Evolutionary conservation across 2,888 invertebrate species (phyloP).

Genomic region (Acronicta alni): DNA sequence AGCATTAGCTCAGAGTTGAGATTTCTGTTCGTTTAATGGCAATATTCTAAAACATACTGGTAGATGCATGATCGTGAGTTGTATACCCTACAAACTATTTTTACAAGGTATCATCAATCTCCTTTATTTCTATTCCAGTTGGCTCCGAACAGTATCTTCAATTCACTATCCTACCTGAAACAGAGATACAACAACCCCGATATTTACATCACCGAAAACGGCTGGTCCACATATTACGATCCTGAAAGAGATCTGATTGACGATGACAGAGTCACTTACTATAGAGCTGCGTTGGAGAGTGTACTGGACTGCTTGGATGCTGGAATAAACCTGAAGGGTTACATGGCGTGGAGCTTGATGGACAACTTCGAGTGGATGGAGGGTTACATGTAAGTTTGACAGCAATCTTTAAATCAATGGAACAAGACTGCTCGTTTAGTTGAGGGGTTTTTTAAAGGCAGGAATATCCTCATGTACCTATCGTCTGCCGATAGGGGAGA

Average conservation of each 20-base stretch:
- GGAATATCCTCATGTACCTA: too few species aligned
- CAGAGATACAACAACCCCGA: slow-evolving; percentile 83
- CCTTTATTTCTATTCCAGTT: slow-evolving; percentile 63
- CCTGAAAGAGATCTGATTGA: slow-evolving; percentile 74
- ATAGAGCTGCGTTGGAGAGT: slow-evolving; percentile 78
- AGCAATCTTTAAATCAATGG: too few species aligned
- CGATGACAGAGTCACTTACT: slow-evolving; percentile 78
- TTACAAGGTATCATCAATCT: not conserved
- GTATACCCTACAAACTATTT: too few species aligned
- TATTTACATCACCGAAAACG: slow-evolving; percentile 90
- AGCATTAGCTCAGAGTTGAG: too few species aligned
- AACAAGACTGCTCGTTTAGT: too few species aligned
- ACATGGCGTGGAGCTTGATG: slow-evolving; percentile 90
- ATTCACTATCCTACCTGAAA: slow-evolving; percentile 84
- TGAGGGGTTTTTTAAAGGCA: too few species aligned
- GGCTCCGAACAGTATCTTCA: slow-evolving; percentile 89
- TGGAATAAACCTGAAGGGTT: slow-evolving; percentile 83
- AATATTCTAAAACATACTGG: too few species aligned
- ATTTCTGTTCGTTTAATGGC: too few species aligned
- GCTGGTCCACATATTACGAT: slow-evolving; percentile 76
- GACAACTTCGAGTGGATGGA: slow-evolving; percentile 91
- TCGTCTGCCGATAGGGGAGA: too few species aligned
- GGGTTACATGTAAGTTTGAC: slow-evolving; percentile 85
- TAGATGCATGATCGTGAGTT: too few species aligned
- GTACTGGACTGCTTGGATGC: slow-evolving; percentile 77